phyloP scores from a whole-genome alignment of 2,888 invertebrate genomes.

The Zhengitettix transpicula region DNA sequence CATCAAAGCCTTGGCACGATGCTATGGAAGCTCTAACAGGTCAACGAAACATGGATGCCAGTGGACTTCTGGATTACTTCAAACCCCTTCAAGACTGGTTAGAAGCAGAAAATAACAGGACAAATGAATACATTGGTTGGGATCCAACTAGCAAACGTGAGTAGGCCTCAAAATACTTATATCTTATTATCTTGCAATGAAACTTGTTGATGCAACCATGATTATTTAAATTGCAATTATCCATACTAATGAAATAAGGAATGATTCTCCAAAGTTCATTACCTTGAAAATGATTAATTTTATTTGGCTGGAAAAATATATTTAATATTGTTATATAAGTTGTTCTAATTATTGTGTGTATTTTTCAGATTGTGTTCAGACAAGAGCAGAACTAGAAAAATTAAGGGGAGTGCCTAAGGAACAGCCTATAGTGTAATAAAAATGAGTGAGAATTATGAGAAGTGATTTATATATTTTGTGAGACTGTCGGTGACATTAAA shows the following conservation, averaged over 20 bases:
- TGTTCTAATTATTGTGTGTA: background rate
- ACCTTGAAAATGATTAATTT: too few relatives aligned
- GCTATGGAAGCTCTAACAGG: slow-evolving; percentile 29
- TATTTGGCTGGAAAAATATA: too few relatives aligned
- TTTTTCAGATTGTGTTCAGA: background rate
- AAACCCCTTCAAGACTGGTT: slow-evolving; percentile 23
- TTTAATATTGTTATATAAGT: too few relatives aligned
- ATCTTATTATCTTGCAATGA: too few relatives aligned
- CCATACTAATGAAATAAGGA: too few relatives aligned
- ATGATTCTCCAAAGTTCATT: too few relatives aligned
- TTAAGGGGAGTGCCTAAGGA: background rate
- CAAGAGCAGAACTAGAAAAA: background rate
- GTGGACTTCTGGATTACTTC: slow-evolving; percentile 24
- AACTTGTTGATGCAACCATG: too few relatives aligned
- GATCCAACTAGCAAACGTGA: slow-evolving; percentile 4
- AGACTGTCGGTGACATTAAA: too few relatives aligned
- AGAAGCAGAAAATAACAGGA: slow-evolving; percentile 18
- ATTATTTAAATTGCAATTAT: too few relatives aligned
- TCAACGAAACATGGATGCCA: slow-evolving; percentile 21
- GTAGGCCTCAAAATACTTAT: background rate
- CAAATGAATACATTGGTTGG: slow-evolving; percentile 9
- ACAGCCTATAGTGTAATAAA: too few relatives aligned
- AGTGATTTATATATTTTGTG: too few relatives aligned
- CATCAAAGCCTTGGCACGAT: slow-evolving; percentile 22
- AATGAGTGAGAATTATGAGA: too few relatives aligned